These are phyloP conservation scores for Falco berigora DNA, from an alignment of 2,797 vertebrate genomes.

Conservation along the genomic window DNA sequence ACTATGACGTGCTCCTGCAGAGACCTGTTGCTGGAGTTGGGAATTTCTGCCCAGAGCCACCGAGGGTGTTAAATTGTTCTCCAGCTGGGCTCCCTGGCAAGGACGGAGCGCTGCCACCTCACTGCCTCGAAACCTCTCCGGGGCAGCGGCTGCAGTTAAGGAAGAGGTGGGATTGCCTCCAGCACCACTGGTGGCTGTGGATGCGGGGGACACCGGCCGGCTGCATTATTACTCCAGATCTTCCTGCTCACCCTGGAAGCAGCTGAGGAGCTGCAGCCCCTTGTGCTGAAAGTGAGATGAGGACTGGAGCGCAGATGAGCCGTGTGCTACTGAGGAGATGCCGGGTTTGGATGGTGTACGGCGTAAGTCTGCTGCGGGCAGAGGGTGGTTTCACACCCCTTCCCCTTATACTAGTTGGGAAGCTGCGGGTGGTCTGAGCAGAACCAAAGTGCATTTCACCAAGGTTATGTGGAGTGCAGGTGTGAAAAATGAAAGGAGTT, in stretches of 20 bases:
- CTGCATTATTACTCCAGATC: rapidly evolving
- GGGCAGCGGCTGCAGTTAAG: background rate
- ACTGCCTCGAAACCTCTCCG: background rate
- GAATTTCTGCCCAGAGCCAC: background rate
- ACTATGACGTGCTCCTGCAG: background rate
- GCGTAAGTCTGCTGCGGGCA: background rate
- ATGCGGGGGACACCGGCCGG: background rate
- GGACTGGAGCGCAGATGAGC: background rate
- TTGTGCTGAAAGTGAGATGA: background rate
- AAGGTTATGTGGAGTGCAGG: background rate
- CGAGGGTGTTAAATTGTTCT: rapidly evolving
- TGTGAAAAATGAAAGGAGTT: background rate
- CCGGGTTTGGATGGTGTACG: background rate
- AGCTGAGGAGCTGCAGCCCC: background rate
- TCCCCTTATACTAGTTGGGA: background rate
- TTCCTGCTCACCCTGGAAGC: background rate
- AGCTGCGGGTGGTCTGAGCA: background rate
- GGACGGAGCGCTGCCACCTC: rapidly evolving
- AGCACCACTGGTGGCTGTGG: background rate
- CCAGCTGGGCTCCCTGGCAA: background rate
- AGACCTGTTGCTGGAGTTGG: rapidly evolving
- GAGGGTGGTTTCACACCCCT: background rate
- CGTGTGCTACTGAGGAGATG: rapidly evolving
- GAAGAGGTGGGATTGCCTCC: rapidly evolving
- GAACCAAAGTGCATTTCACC: background rate